Evolutionary conservation across 2,113 vertebrate species (phyloP), one percentile per base, ranked within the genome.

Genomic region (Mellivora capensis): DNA sequence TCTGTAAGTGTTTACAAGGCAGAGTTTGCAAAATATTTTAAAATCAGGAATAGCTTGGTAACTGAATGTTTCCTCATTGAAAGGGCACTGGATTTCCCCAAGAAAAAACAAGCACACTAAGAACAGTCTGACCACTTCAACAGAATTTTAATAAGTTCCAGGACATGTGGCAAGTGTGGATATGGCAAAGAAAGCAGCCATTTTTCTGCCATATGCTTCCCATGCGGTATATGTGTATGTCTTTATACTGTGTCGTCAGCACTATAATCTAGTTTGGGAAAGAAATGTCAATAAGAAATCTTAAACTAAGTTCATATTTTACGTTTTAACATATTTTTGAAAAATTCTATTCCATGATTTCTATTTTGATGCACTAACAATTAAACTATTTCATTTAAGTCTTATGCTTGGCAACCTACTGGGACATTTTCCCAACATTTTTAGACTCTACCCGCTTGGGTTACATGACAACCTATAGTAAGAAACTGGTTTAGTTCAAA

Each of bases 1-100:
- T 97, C 80, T 96, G 81, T 49, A 57, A 96, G 77, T 87, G 90
- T 96, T 97, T 93, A 95, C 74, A 94, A 92, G 94, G 61, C 83
- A 86, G 69, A 87, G 67, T 86, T 88, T 96, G 86, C 82, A 89
- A 90, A 91, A 86, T 83, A 76, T 59, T 96, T 94, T 97, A 59
- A 89, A 97, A 87, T 61, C 52, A 91, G 90, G 86, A 96, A 95
- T 80, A 90, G 52, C 37, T 54, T 90, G 39, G 94, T 97, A 92
- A 98, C 83, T 94, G 92, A 96, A 96, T 92, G 79, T 37, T 96
- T 97, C 95, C 92, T 96, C 37, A 76, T 20, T 90, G 84, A 79
- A 52, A 91, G 72, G 54, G 31, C 17, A 37, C 23, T 62, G 67
- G 77, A 89, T 79, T 86, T 89, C 83, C 72, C 14, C 7, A 76